Evolutionary conservation across 1,140 invertebrate genomes (phyloP), one percentile per base, ranked within the genome.

Genomic region (Prorops nasuta): DNA sequence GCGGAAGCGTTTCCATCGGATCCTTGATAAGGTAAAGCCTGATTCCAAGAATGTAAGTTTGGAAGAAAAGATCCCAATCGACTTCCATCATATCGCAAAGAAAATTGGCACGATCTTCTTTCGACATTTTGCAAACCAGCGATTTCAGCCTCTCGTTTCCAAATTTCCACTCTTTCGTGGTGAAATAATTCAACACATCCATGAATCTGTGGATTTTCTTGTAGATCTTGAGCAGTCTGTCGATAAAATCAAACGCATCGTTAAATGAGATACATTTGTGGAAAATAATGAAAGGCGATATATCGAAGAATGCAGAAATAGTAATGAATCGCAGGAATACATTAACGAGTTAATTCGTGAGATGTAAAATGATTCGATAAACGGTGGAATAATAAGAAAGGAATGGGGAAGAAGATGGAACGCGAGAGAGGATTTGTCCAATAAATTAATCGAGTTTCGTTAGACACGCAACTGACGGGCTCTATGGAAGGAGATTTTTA

Each of bases 121-220:
- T 64, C 3, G 82, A 76, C 34, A 94, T 63, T 16, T 81, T 81
- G 1, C 69, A 62, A 61, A 84, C 79, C 41, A 95, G 70, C n/a
- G 64, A 58, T 10, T 78, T 67, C 0, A 87, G 68, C 37, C 82
- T 83, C 8, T 80, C 71, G 56, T 86, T 86, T 0, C 70, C 67
- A 64, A 91, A 91, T 3, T 72, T 69, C 88, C 88, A 91, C 48
- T 87, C 79, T 56, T 82, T 79, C 0, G 78, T 84, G 2, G 86
- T 84, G 62, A 91, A 91, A 59, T 86, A 91, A 60, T 87, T 84
- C 1, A 91, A 68, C 2, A 85, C 84, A 7, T 81, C 78, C 37
- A 86, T 80, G 10, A 89, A 81, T 60, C 82, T 84, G 56, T 84
- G 81, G 37, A 91, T 79, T 59, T 84, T 86, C 9, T 80, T 80